These are phyloP conservation scores for Hipparchia sbordonii DNA, from an alignment of 2,888 invertebrate genomes.

Conservation along the genomic window DNA sequence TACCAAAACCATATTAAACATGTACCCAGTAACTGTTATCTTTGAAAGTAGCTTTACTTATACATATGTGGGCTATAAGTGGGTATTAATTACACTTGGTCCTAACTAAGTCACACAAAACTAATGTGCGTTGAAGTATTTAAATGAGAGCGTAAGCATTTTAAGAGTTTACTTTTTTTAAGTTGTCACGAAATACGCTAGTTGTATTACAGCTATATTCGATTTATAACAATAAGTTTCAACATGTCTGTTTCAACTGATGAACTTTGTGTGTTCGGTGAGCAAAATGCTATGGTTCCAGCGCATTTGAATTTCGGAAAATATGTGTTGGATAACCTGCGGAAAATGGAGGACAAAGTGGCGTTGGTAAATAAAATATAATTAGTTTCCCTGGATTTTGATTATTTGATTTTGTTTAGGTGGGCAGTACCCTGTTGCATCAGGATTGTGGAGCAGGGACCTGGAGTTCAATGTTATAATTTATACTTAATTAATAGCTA, in stretches of 20 bases:
- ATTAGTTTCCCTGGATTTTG: background rate
- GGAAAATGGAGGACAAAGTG: conserved; percentile 48
- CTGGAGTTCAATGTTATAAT: too few species aligned
- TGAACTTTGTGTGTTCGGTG: conserved; percentile 53
- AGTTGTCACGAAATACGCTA: background rate
- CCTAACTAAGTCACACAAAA: background rate
- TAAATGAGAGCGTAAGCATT: background rate
- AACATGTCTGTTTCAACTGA: conserved; percentile 32
- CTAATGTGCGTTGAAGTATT: background rate
- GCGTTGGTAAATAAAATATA: conserved; percentile 56
- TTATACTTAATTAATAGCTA: too few species aligned
- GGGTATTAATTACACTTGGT: background rate
- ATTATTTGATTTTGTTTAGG: background rate
- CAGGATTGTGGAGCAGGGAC: too few species aligned
- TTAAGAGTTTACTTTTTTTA: background rate
- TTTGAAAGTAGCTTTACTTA: background rate
- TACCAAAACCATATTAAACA: too few species aligned
- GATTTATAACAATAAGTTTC: background rate
- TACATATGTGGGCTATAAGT: background rate
- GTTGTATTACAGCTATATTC: background rate
- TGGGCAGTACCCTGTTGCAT: too few species aligned
- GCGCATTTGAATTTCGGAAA: conserved; percentile 68
- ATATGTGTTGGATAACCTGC: conserved; percentile 57
- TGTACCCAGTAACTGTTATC: too few species aligned
- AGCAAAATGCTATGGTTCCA: conserved; percentile 59